Evolutionary conservation across 2,113 vertebrate genomes (phyloP), one percentile per base, ranked within the genome.

Genomic region (Coptodon bakossiorum): DNA sequence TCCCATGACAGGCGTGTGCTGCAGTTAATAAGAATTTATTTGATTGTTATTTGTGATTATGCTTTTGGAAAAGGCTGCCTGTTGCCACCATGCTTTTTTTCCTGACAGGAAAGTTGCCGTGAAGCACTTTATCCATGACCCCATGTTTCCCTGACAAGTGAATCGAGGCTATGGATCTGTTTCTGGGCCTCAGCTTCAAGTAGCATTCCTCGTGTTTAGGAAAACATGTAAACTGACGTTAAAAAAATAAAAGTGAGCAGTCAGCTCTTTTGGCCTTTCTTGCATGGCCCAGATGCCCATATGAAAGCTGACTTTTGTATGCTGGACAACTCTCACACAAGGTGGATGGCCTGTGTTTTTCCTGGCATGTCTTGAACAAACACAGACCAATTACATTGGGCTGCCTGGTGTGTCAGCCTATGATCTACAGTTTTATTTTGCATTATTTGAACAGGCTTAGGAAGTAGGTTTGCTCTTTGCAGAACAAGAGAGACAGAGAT

Each of bases 271-370:
- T 92, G 92, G 94, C 93, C 79, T 86, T 90, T 88, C 84, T 93
- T 82, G 83, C 79, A 38, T 24, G 50, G 61, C 79, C 91, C 88
- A 90, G 86, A 94, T 92, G 91, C 86, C 88, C 86, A 83, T 90
- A 92, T 95, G 95, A 96, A 96, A 96, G 95, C 93, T 91, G 87
- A 92, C 95, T 93, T 96, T 95, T 95, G 95, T 95, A 87, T 83
- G 88, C 83, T 66, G 90, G 82, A 84, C 90, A 61, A 80, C 78
- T 90, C 89, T 90, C 83, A 80, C 80, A 91, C 82, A 90, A 92
- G 94, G 93, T 93, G 89, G 91, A 95, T 19, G 57, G 86, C 81
- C 52, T 10, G 71, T 94, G 94, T 94, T 96, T 92, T 95, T 94
- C 87, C 93, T 96, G 95, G 94, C 95, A 86, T 53, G 38, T 76